Evolutionary conservation across 2,797 vertebrate species (phyloP), one percentile per base, ranked within the genome.

Genomic region (Sebastes melanostomus): DNA sequence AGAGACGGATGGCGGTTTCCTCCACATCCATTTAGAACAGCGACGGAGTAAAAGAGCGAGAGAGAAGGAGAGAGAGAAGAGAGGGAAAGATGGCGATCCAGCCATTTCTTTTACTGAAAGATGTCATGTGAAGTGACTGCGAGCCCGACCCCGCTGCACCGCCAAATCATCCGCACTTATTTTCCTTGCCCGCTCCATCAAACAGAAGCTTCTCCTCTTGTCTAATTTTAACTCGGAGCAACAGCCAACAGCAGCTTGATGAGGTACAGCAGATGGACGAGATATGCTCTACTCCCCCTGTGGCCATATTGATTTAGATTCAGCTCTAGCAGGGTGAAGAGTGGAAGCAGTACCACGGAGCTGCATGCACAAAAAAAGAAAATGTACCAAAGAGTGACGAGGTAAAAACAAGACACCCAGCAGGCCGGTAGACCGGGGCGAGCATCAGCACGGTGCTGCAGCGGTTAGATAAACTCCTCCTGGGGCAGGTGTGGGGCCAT

Each of bases 241-340:
- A 78, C 82, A 88, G 76, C 84, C 85, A 83, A 75, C 88, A 85
- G 86, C 81, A 84, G 86, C 86, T 75, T 85, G 85, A 91, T 87
- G 85, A 91, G 85, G 83, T 88, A 55, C 77, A 91, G 88, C 92
- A 93, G 91, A 93, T 88, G 92, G 92, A 86, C 34, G 38, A 80
- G 86, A 90, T 86, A 72, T 82, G 83, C 85, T 90, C 80, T 36
- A 56, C 59, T 87, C 90, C 83, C 86, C 89, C 70, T 12, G 81
- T n/a, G 70, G 82, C 88, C 81, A 55, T 86, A 89, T 89, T 89
- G 88, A 91, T 93, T 88, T 76, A 88, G 83, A 91, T 91, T 86
- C 89, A 91, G 76, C 86, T 88, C 67, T 24, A 62, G 82, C 60
- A 59, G 75, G 60, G 73, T 14, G 38, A 75, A 72, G 50, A 73